A percentile compares a stretch with the other conserved stretches of the same genome.
Evolutionary conservation across 2,888 invertebrate species (phyloP).

Genomic region (Dryobotodes eremita): DNA sequence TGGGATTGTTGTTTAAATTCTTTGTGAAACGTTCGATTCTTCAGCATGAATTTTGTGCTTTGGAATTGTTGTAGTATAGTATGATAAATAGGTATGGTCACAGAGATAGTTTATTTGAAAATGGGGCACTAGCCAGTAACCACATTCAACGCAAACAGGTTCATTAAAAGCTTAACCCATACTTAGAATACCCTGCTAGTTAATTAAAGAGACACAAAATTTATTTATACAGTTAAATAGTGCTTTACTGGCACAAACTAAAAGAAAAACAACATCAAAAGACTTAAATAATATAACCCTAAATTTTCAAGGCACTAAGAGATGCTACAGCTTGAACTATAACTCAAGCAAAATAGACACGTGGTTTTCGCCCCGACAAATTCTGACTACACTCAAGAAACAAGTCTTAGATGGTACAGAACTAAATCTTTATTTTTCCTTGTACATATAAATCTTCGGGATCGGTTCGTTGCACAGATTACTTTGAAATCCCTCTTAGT

Average conservation of each 20-base stretch:
- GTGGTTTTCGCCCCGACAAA: slow-evolving; percentile 56
- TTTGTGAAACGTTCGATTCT: too few relatives aligned
- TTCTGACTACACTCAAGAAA: slow-evolving; percentile 44
- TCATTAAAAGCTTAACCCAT: neutral
- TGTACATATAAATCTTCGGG: slow-evolving; percentile 66
- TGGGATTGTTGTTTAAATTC: too few relatives aligned
- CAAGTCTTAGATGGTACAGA: slow-evolving; percentile 48
- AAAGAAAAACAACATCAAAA: neutral
- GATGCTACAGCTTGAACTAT: slow-evolving; percentile 11
- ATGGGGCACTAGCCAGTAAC: neutral
- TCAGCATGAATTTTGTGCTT: too few relatives aligned
- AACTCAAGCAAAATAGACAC: slow-evolving; percentile 55
- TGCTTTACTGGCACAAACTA: neutral
- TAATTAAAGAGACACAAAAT: neutral
- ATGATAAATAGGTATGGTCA: neutral
- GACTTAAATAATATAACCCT: neutral
- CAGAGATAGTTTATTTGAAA: neutral
- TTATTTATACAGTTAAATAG: neutral
- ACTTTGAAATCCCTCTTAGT: slow-evolving; percentile 71
- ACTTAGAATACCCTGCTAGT: neutral
- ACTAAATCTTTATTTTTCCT: slow-evolving; percentile 64
- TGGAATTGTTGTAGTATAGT: neutral
- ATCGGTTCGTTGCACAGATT: slow-evolving; percentile 72
- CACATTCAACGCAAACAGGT: neutral
- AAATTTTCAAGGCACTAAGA: slow-evolving; percentile 16